phyloP scores from a whole-genome alignment of 2,113 vertebrate genomes.

The Spilogale gracilis region DNA sequence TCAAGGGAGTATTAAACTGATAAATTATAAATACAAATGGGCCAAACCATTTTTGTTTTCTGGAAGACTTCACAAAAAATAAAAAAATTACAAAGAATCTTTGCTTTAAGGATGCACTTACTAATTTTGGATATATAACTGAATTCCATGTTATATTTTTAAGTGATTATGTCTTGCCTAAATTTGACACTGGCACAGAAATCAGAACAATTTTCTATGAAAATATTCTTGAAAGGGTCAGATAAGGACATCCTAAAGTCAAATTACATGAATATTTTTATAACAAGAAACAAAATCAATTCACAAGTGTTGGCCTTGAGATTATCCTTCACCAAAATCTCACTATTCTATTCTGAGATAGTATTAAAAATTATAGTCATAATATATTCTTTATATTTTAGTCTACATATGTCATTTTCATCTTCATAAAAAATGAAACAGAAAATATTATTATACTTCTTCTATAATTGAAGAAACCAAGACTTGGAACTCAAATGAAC shows the following conservation, averaged over 20 bases:
- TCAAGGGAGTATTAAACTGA: neutral
- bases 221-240: neutral
- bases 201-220: neutral
- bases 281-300: neutral
- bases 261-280: slow-evolving; percentile 6
- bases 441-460: neutral
- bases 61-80: neutral
- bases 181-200: neutral
- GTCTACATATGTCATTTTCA: neutral
- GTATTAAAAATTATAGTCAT: neutral
- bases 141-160: neutral
- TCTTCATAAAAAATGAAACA: neutral
- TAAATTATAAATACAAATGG: neutral
- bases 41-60: neutral
- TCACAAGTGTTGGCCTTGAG: neutral
- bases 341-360: neutral
- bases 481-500: neutral
- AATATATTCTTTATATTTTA: neutral
- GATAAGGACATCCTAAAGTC: neutral
- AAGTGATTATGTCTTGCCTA: neutral
- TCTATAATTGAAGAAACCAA: neutral
- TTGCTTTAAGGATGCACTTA: neutral
- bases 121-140: neutral
- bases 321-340: neutral
- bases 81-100: neutral